Conservation (phyloP, 1,140 invertebrate species). For the Pemphigus obesinymphae region DNA sequence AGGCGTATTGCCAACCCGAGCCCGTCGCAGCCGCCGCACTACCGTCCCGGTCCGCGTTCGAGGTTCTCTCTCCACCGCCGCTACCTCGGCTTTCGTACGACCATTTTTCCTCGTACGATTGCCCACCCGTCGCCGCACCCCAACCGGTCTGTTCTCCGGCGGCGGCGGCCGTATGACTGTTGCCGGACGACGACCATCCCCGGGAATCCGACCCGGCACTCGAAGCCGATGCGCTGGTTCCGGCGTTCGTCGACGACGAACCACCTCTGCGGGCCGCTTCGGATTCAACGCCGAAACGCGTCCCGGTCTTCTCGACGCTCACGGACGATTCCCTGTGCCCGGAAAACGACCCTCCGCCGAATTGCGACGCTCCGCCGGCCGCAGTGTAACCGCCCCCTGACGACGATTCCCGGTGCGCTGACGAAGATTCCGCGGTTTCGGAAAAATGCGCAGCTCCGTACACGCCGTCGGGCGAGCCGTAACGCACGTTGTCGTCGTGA, state of each 20-base stretch:
- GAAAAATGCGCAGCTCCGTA: conserved; percentile 17
- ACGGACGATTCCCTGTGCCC: neutral
- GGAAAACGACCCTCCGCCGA: neutral
- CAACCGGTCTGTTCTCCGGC: neutral
- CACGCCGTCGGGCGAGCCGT: neutral
- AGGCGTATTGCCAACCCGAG: neutral
- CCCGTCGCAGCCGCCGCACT: neutral
- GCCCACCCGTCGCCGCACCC: neutral
- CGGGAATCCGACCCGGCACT: neutral
- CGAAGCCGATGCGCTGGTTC: neutral
- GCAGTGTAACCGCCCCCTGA: neutral
- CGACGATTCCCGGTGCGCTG: neutral
- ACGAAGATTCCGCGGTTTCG: neutral
- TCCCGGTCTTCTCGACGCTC: neutral
- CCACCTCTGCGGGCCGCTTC: neutral
- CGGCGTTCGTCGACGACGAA: neutral
- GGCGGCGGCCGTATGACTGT: no score
- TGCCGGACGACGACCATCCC: neutral
- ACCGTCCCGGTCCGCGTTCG: no score
- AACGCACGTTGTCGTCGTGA: no score
- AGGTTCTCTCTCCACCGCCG: no score
- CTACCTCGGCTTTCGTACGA: neutral
- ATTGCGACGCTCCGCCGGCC: neutral
- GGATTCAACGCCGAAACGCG: neutral
- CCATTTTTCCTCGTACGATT: neutral